Evolutionary conservation across 2,888 invertebrate genomes (phyloP), one percentile per base, ranked within the genome.

Genomic region (Gymnocheta viridis): DNA sequence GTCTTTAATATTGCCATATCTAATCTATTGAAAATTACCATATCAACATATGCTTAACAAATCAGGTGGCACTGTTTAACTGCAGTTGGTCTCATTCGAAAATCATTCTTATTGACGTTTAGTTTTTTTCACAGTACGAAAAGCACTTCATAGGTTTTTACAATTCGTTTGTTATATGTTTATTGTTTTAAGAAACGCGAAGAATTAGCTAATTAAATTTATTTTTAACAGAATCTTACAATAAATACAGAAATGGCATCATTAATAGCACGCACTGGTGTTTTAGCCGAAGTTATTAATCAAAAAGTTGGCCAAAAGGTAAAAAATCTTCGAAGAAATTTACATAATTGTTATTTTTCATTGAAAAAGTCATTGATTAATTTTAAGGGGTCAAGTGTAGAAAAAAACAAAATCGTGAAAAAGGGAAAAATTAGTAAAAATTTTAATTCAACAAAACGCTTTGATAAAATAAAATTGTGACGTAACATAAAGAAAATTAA

Each of bases 231-330:
- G 56, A 81, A 81, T 67, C 32, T 67, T 44, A 49, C 6, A 24
- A n/a, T n/a, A 67, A 22, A 60, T 58, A 44, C 17, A 14, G 84
- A 87, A 93, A 96, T 96, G 96, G 96, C 96, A 93, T 95, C 95
- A 90, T 94, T 96, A 92, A 94, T 96, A 92, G 94, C 95, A 90
- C 95, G 96, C 91, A 94, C 95, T 88, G 92, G 95, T 90, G 93
- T 94, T 91, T 92, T 96, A 89, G 94, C 94, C 81, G 96, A 96
- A 93, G 94, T 93, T 91, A 92, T 95, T 87, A 93, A 94, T 88
- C 92, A 95, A 85, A 95, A 94, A 92, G 94, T 94, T 92, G 94
- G 95, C 86, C 92, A 94, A 86, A 96, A 96, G 95, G 96, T 96
- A 79, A 35, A 41, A 38, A 27, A 14, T 17, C 6, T 12, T 44